Percentiles rank a stretch among this genome's conserved stretches.
These are phyloP conservation scores for Brachypteracias leptosomus DNA, from an alignment of 2,113 vertebrate species.

Conservation along the genomic window DNA sequence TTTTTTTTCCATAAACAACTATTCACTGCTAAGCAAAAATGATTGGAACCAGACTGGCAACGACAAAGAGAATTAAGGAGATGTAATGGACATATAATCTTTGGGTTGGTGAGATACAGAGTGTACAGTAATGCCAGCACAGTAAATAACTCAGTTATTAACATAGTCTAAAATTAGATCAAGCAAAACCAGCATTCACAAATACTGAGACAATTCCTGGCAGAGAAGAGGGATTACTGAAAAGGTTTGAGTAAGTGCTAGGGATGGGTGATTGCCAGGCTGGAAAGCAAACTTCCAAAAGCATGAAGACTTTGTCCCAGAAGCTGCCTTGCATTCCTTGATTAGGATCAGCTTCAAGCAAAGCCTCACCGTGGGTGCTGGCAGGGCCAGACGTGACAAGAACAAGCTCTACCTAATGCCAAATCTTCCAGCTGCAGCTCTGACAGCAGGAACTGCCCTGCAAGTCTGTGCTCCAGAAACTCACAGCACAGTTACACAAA, in stretches of 20 bases:
- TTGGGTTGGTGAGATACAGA: neutral
- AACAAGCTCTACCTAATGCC: neutral
- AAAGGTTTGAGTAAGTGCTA: conserved; percentile 16
- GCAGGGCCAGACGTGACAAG: neutral
- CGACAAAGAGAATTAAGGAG: conserved; percentile 4
- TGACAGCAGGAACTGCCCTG: neutral
- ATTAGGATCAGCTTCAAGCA: conserved; percentile 19
- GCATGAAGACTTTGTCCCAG: neutral
- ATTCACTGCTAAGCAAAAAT: neutral
- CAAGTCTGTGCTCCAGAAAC: neutral
- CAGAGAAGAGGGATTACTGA: conserved; percentile 7
- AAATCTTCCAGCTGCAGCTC: conserved; percentile 23
- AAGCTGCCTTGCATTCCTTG: conserved; percentile 16
- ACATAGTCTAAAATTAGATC: conserved; percentile 36
- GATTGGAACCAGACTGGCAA: neutral
- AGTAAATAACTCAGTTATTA: conserved; percentile 40
- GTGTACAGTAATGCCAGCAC: neutral
- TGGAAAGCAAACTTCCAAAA: conserved; percentile 7
- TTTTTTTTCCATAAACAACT: neutral
- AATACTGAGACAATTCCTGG: conserved; percentile 23
- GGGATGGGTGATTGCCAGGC: conserved; percentile 8
- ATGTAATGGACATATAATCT: neutral
- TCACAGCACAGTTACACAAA: neutral
- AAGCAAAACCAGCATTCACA: conserved; percentile 17
- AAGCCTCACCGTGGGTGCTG: neutral